These are phyloP conservation scores for Oryzias celebensis DNA, from an alignment of 2,113 vertebrate genomes.

Conservation along the genomic window DNA sequence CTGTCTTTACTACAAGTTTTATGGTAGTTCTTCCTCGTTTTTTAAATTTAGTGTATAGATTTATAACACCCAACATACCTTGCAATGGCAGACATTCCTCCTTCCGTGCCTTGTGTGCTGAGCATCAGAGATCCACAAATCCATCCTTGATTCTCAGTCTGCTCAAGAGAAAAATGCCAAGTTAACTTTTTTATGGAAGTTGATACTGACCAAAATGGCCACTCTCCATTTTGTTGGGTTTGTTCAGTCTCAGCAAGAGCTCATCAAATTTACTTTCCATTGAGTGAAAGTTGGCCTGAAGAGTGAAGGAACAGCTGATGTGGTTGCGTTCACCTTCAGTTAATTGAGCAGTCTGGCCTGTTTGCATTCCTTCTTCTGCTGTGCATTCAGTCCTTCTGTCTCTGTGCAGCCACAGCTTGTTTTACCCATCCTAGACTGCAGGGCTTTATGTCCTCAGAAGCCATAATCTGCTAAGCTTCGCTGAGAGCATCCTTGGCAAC, in stretches of 20 bases:
- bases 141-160: no score
- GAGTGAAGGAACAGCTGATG: neutral
- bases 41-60: no score
- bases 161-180: no score
- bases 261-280: conserved; percentile 1
- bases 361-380: conserved; percentile 2
- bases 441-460: conserved; percentile 1
- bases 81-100: no score
- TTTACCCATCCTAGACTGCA: conserved; percentile 7
- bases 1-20: no score
- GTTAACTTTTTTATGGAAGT: no score
- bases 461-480: conserved; percentile 19
- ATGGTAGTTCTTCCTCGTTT: no score
- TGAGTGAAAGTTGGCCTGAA: neutral
- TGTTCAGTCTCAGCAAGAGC: neutral
- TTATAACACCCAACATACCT: no score
- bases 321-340: conserved; percentile 7
- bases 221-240: neutral
- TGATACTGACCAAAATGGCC: no score
- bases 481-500: conserved; percentile 26
- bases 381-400: conserved; percentile 1
- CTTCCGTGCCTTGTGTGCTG: no score
- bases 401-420: conserved; percentile 2
- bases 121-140: no score
- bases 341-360: conserved; percentile 16